These are phyloP conservation scores for Pyxicephalus adspersus DNA, from an alignment of 2,113 vertebrate genomes.

Conservation along the genomic window DNA sequence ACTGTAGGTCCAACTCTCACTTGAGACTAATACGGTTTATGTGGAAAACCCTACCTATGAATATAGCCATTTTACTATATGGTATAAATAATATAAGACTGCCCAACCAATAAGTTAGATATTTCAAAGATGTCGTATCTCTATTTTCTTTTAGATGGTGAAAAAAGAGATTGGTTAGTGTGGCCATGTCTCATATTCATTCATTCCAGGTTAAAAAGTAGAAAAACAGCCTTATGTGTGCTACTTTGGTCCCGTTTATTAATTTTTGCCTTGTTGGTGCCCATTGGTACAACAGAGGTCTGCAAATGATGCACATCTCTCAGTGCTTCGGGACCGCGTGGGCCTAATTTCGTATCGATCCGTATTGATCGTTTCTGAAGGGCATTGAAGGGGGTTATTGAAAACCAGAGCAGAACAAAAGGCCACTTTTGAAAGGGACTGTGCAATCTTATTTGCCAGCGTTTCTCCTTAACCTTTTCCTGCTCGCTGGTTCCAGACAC, in stretches of 20 bases:
- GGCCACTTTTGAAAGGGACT: conserved; percentile 44
- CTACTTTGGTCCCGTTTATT: not conserved
- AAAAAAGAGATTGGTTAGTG: too few species aligned
- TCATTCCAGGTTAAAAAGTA: not conserved
- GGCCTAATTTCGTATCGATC: conserved; percentile 34
- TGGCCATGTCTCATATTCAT: too few species aligned
- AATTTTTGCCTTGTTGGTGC: not conserved
- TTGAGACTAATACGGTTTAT: too few species aligned
- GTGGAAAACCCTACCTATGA: too few species aligned
- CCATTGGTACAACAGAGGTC: not conserved
- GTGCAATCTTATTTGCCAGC: conserved; percentile 28
- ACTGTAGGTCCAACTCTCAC: too few species aligned
- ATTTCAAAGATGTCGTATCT: too few species aligned
- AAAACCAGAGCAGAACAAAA: conserved; percentile 43
- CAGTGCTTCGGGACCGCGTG: not conserved
- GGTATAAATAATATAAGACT: too few species aligned
- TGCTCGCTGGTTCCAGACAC: too few species aligned
- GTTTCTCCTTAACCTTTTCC: conserved; percentile 34
- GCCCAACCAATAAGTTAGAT: too few species aligned
- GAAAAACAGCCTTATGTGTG: not conserved
- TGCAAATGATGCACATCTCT: not conserved
- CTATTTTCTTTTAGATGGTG: too few species aligned
- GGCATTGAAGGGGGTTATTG: conserved; percentile 53
- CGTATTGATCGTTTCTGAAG: conserved; percentile 53
- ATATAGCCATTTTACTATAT: too few species aligned